Percentiles rank a stretch among this genome's conserved stretches.
Conservation (phyloP, 2,888 invertebrate species). For the Cheilosia grossa region DNA sequence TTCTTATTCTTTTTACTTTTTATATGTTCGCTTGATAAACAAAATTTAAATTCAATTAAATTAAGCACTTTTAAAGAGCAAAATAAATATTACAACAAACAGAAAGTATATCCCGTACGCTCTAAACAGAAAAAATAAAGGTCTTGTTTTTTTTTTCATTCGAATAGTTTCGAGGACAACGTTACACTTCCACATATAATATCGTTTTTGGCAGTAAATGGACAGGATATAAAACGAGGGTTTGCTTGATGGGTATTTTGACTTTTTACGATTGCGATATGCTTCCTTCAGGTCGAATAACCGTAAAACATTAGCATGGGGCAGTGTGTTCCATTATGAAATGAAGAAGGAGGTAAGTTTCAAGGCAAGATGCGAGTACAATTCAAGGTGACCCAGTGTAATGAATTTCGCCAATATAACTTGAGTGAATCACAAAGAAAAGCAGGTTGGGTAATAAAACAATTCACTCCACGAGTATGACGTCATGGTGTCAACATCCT, state of each 20-base stretch:
- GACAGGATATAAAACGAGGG: neutral
- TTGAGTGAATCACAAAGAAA: conserved; percentile 22
- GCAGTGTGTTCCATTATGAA: neutral
- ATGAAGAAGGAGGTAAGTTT: neutral
- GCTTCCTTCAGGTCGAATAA: too few species aligned
- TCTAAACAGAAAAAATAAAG: conserved; percentile 41
- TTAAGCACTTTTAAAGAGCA: conserved; percentile 72
- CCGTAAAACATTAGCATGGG: too few species aligned
- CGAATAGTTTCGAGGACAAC: neutral
- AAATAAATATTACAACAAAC: conserved; percentile 65
- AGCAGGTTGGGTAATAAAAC: conserved; percentile 11
- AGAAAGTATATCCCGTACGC: conserved; percentile 63
- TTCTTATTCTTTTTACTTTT: conserved; percentile 75
- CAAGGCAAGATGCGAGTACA: conserved; percentile 7
- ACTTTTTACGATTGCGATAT: neutral
- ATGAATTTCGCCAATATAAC: neutral
- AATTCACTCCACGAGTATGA: conserved; percentile 23
- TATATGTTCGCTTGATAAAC: conserved; percentile 73
- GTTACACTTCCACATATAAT: conserved; percentile 2
- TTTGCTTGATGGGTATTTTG: neutral
- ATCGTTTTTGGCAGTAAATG: neutral
- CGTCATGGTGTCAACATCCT: conserved; percentile 29
- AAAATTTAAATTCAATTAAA: conserved; percentile 72
- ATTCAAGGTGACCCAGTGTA: conserved; percentile 30
- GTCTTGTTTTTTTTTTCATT: conserved; percentile 19